Conservation (phyloP, 2,113 vertebrate species). For the Macquaria australasica region DNA sequence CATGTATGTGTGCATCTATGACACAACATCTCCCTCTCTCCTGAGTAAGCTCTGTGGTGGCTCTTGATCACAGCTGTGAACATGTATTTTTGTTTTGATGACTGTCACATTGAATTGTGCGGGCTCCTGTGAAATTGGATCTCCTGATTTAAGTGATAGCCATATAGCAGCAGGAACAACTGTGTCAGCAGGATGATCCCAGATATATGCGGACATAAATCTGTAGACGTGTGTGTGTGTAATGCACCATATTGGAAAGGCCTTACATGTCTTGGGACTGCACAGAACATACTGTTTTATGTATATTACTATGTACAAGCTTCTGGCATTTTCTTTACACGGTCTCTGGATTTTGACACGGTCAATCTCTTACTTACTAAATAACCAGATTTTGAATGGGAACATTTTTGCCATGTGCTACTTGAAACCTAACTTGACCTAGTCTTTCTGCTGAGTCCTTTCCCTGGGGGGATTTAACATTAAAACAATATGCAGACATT, state of each 20-base stretch:
- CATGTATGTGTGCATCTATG: not conserved
- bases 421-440: not conserved
- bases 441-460: not conserved
- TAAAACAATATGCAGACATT: not conserved
- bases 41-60: too few relatives aligned
- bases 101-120: not conserved
- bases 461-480: not conserved
- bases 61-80: not conserved
- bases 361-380: not conserved
- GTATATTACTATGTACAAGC: not conserved
- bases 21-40: not conserved
- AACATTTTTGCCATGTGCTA: not conserved
- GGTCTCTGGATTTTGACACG: not conserved
- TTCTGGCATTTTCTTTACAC: not conserved
- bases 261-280: not conserved
- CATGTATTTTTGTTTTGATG: not conserved
- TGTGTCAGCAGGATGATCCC: not conserved
- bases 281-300: not conserved
- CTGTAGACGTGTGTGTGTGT: too few relatives aligned
- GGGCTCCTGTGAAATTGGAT: not conserved
- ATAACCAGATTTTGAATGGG: not conserved
- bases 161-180: not conserved
- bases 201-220: not conserved
- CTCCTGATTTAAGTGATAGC: conserved; percentile 1
- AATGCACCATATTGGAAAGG: not conserved